Evolutionary conservation across 2,113 vertebrate genomes (phyloP), one percentile per base, ranked within the genome.

Genomic region (Channa maculata): DNA sequence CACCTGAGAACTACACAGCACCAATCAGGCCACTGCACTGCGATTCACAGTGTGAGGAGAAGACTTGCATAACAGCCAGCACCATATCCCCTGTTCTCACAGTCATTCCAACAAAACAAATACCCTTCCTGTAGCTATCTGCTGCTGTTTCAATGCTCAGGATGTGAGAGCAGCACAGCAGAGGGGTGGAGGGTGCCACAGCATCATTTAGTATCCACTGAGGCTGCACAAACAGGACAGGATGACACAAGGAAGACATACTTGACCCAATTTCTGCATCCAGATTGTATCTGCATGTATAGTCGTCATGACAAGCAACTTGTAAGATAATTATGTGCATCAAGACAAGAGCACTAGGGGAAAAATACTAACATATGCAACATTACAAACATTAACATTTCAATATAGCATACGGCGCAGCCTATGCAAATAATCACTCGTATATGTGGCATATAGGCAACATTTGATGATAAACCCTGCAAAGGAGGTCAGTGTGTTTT

Each of bases 261-360:
- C 59, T 63, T 92, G 92, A 92, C 91, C 91, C 82, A 92, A 75
- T 89, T 92, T 82, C 75, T 52, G 45, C n/a, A 8, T 83, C 45
- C 60, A 1, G 9, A 65, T 52, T 54, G 9, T 72, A 36, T 57
- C 41, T 65, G 63, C 48, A 49, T 24, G 24, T 24, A 24, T 24
- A 24, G 24, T 24, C 24, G 24, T 24, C 24, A 24, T 24, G 24
- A 24, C 24, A 24, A 24, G 24, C 24, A 24, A 24, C 24, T 24
- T 24, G 24, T 24, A 24, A 24, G 24, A 24, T 24, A 24, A 24
- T 24, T 24, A 24, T 24, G 24, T 24, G 24, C 24, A 24, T 24
- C 24, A 24, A 24, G 24, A 24, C 24, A 24, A 24, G 24, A 24
- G 24, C 24, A 24, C 24, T 24, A 24, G 24, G 24, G 24, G 24